phyloP scores from a whole-genome alignment of 2,113 vertebrate species.

The Ctenomys sociabilis region DNA sequence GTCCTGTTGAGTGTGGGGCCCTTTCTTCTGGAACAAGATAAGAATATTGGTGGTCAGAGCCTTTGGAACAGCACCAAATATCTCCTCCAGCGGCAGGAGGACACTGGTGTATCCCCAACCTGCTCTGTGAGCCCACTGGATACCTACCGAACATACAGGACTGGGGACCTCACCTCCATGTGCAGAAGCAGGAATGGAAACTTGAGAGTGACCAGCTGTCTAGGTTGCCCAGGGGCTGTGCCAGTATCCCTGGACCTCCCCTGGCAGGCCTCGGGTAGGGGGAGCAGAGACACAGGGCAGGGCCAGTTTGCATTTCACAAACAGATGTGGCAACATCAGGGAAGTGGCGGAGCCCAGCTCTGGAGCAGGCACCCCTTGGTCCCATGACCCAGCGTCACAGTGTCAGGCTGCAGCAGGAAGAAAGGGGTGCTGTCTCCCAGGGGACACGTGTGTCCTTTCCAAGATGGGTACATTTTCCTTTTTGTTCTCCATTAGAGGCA shows the following conservation, averaged over 20 bases:
- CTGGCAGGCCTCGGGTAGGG: not conserved
- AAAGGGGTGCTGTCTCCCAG: not conserved
- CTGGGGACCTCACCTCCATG: not conserved
- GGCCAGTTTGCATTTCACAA: not conserved
- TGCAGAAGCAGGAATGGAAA: not conserved
- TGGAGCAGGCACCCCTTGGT: not conserved
- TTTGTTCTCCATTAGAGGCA: not conserved
- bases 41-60: not conserved
- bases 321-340: fast-evolving
- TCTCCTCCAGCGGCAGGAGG: not conserved
- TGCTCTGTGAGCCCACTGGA: not conserved
- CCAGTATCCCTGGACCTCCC: fast-evolving
- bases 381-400: fast-evolving
- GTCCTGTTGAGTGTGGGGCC: too few relatives aligned
- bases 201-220: not conserved
- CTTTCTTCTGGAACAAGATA: not conserved
- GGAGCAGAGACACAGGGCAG: not conserved
- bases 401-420: not conserved
- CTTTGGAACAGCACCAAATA: not conserved
- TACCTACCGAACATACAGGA: too few relatives aligned
- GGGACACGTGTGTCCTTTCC: not conserved
- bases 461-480: not conserved
- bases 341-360: too few relatives aligned
- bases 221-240: not conserved
- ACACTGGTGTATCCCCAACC: not conserved